phyloP scores from a whole-genome alignment of 2,797 vertebrate species.

The Sebastiscus albofasciatus region DNA sequence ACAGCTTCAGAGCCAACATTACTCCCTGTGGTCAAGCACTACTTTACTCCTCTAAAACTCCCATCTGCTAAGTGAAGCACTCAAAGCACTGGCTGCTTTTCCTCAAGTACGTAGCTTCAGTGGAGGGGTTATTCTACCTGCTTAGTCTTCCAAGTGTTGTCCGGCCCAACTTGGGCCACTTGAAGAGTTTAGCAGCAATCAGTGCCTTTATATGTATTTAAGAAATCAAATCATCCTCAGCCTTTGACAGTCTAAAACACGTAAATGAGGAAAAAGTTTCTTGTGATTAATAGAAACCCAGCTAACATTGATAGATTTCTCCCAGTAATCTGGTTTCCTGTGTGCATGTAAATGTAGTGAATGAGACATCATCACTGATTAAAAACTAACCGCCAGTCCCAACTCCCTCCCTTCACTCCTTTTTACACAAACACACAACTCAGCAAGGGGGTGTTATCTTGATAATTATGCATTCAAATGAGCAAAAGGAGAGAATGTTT shows the following conservation, averaged over 20 bases:
- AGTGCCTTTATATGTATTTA: neutral
- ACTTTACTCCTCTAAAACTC: neutral
- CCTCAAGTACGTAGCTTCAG: neutral
- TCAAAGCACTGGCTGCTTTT: neutral
- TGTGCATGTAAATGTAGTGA: neutral
- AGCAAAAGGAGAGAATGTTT: conserved; percentile 1
- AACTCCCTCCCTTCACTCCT: neutral
- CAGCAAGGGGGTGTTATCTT: neutral
- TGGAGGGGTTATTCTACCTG: neutral
- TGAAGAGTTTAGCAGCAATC: neutral
- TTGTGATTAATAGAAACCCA: neutral
- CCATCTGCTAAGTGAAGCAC: conserved; percentile 17
- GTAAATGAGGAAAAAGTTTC: neutral
- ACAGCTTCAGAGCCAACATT: neutral
- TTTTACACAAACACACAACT: neutral
- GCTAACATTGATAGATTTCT: neutral
- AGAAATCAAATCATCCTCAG: neutral
- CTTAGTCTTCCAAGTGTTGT: neutral
- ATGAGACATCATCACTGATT: conserved; percentile 1
- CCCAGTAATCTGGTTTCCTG: neutral
- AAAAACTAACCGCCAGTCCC: neutral
- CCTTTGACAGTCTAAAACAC: neutral
- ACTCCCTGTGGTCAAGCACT: conserved; percentile 6
- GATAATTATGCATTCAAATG: conserved; percentile 28
- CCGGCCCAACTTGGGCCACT: neutral